A percentile compares a stretch with the other conserved stretches of the same genome.
phyloP scores from a whole-genome alignment of 2,797 vertebrate genomes.

The Distichodus sexfasciatus region DNA sequence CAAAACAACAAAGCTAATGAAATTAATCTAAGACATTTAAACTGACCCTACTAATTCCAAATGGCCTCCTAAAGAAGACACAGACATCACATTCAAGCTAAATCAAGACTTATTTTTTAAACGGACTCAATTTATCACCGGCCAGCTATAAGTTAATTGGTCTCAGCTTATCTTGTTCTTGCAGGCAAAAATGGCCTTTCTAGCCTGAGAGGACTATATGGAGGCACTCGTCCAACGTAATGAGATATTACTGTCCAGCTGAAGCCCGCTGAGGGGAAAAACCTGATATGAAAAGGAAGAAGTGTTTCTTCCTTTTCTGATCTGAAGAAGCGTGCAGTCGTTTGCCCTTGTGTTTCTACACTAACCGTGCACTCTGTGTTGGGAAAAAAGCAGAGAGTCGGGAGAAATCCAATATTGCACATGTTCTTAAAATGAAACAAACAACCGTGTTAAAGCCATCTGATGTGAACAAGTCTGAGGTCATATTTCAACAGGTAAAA shows the following conservation, averaged over 20 bases:
- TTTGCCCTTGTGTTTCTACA: neutral
- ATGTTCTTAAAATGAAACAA: neutral
- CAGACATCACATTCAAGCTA: constrained; percentile 43
- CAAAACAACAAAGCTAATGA: constrained; percentile 37
- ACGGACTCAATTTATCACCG: constrained; percentile 46
- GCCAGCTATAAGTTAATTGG: constrained; percentile 64
- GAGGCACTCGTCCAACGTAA: constrained; percentile 45
- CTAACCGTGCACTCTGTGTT: neutral
- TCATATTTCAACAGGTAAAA: neutral
- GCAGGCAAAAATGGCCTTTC: constrained; percentile 61
- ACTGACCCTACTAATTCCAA: constrained; percentile 38
- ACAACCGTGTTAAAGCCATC: neutral
- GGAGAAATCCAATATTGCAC: neutral
- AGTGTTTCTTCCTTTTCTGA: constrained; percentile 6
- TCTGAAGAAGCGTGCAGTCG: neutral
- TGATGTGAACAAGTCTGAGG: neutral
- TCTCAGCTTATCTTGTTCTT: constrained; percentile 62
- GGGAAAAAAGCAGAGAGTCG: constrained; percentile 9
- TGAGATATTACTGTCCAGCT: constrained; percentile 14
- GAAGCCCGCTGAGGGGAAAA: constrained; percentile 24
- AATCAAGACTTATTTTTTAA: constrained; percentile 26
- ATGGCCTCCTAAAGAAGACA: constrained; percentile 36
- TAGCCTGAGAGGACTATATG: constrained; percentile 59
- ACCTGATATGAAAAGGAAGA: constrained; percentile 18
- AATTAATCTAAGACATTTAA: constrained; percentile 43